These are phyloP conservation scores for Diacarnus erythraeanus DNA, from an alignment of 37 sponge, comb jelly and placozoan species.

Conservation along the genomic window DNA sequence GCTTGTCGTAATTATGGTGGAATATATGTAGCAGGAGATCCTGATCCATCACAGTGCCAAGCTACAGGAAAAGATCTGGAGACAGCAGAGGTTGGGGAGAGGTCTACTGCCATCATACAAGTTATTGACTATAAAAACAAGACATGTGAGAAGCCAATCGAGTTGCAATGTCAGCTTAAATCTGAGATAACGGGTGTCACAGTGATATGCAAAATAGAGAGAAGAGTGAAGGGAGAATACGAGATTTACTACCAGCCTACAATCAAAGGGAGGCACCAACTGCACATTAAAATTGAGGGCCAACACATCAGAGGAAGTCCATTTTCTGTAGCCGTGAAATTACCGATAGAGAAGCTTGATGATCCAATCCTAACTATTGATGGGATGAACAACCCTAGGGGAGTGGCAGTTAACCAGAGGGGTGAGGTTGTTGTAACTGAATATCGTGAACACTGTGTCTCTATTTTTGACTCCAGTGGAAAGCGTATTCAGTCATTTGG, in stretches of 20 bases:
- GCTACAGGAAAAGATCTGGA: not conserved
- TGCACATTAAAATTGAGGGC: slow-evolving; percentile 13
- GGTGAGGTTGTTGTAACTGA: slow-evolving; percentile 10
- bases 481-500: slow-evolving; percentile 12
- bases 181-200: not conserved
- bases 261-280: not conserved
- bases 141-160: not conserved
- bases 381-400: not conserved
- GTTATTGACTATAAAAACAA: not conserved
- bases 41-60: not conserved
- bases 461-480: slow-evolving; percentile 11
- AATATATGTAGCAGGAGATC: not conserved
- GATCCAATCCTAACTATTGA: not conserved
- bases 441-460: not conserved
- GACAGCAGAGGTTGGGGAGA: not conserved
- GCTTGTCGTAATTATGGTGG: slow-evolving; percentile 8
- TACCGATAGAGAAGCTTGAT: not conserved
- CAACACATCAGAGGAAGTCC: slow-evolving; percentile 19
- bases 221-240: not conserved
- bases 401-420: not conserved
- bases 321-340: not conserved
- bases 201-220: not conserved
- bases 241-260: slow-evolving; percentile 16
- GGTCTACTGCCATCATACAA: not conserved
- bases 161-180: slow-evolving; percentile 3